These are phyloP conservation scores for Anarhynchus alexandrinus DNA, from an alignment of 2,113 vertebrate genomes.

Conservation along the genomic window DNA sequence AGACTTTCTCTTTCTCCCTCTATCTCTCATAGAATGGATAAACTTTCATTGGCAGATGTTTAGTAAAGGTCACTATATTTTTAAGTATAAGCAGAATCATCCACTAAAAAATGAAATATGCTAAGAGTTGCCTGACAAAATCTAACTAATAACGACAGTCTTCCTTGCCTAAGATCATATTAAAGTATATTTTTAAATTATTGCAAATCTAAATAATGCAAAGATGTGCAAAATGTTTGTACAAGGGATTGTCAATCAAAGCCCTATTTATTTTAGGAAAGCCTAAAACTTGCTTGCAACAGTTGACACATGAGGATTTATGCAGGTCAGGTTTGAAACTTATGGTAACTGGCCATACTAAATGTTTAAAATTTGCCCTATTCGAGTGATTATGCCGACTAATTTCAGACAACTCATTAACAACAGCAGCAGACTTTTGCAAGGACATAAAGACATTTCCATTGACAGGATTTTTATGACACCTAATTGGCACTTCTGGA, in stretches of 20 bases:
- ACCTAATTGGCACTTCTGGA: neutral
- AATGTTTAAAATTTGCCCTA: neutral
- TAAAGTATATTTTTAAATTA: neutral
- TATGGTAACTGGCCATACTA: neutral
- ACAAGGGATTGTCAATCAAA: neutral
- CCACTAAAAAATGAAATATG: neutral
- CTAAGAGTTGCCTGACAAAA: neutral
- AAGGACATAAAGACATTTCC: neutral
- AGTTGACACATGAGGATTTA: neutral
- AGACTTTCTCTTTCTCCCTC: neutral
- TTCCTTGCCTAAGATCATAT: neutral
- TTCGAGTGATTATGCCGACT: neutral
- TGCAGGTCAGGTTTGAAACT: neutral
- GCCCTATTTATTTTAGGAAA: neutral
- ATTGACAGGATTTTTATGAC: neutral
- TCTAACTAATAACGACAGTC: neutral
- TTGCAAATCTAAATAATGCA: neutral
- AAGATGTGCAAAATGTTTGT: neutral
- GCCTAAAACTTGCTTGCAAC: neutral
- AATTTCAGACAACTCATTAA: neutral
- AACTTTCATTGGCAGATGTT: neutral
- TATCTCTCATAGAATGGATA: neutral
- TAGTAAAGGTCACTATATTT: conserved; percentile 25
- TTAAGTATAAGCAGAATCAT: neutral
- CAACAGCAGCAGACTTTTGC: neutral